These are phyloP conservation scores for Pristionchus japonicus DNA, from an alignment of 2,888 invertebrate species.

Conservation along the genomic window DNA sequence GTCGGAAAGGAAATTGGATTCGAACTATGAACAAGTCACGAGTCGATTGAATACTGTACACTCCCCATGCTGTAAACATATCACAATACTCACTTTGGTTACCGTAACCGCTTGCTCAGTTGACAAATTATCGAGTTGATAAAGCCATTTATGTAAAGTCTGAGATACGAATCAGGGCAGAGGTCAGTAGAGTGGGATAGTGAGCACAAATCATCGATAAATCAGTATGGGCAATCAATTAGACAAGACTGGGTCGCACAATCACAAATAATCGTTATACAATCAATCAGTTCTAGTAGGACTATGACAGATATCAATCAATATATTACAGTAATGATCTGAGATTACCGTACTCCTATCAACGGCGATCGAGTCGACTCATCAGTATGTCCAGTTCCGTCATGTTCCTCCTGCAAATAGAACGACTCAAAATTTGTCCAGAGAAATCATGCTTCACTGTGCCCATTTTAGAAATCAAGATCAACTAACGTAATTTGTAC, in stretches of 20 bases:
- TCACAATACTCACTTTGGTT: neutral
- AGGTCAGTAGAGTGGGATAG: neutral
- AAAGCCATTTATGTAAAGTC: neutral
- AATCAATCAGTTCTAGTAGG: neutral
- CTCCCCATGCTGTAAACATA: neutral
- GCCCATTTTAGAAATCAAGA: too few relatives aligned
- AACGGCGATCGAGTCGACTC: slow-evolving; percentile 7
- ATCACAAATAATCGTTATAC: neutral
- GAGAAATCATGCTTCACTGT: neutral
- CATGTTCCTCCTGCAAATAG: slow-evolving; percentile 42
- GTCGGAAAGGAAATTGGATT: slow-evolving; percentile 30
- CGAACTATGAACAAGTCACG: neutral
- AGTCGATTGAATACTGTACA: neutral
- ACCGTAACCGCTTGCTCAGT: neutral
- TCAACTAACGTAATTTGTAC: too few relatives aligned
- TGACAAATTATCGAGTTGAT: neutral
- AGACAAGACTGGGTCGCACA: slow-evolving; percentile 25
- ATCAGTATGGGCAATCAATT: neutral
- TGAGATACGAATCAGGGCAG: neutral
- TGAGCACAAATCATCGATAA: neutral
- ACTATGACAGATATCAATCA: neutral
- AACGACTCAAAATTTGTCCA: neutral
- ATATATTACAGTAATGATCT: neutral
- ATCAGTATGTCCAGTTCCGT: slow-evolving; percentile 39
- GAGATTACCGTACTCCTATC: slow-evolving; percentile 12